Evolutionary conservation across 2,113 vertebrate genomes (phyloP).

Genomic region (Gymnocephalus cernua): DNA sequence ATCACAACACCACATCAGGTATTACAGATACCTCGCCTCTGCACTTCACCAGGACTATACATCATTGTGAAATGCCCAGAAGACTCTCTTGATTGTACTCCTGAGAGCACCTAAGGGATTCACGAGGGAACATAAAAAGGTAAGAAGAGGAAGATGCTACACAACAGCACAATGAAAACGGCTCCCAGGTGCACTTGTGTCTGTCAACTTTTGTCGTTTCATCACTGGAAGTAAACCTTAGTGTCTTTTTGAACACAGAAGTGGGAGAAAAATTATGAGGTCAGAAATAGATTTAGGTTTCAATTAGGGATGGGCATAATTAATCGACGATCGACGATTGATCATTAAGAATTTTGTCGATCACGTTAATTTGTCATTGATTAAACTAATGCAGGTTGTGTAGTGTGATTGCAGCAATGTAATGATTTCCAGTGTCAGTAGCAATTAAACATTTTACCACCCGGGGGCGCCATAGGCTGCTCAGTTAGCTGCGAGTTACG

Average conservation of each 20-base stretch:
- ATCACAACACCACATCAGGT: conserved; percentile 57
- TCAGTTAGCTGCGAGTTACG: too few species aligned
- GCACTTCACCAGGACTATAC: conserved; percentile 49
- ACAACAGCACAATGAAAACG: conserved; percentile 28
- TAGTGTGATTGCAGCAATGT: too few species aligned
- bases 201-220: conserved; percentile 22
- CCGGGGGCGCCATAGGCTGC: too few species aligned
- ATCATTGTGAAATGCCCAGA: conserved; percentile 56
- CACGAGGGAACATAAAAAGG: conserved; percentile 60
- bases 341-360: too few species aligned
- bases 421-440: too few species aligned
- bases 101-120: conserved; percentile 56
- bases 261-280: neutral
- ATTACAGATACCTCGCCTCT: conserved; percentile 40
- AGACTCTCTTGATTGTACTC: conserved; percentile 58
- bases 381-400: too few species aligned
- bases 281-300: conserved; percentile 8
- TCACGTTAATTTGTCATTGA: too few species aligned
- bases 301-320: too few species aligned
- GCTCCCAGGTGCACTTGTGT: conserved; percentile 24
- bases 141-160: conserved; percentile 20
- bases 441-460: too few species aligned
- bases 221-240: conserved; percentile 8
- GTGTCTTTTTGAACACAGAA: conserved; percentile 20
- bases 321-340: too few species aligned